Evolutionary conservation across 2,888 invertebrate genomes (phyloP), one percentile per base, ranked within the genome.

Genomic region (Globia sparganii): DNA sequence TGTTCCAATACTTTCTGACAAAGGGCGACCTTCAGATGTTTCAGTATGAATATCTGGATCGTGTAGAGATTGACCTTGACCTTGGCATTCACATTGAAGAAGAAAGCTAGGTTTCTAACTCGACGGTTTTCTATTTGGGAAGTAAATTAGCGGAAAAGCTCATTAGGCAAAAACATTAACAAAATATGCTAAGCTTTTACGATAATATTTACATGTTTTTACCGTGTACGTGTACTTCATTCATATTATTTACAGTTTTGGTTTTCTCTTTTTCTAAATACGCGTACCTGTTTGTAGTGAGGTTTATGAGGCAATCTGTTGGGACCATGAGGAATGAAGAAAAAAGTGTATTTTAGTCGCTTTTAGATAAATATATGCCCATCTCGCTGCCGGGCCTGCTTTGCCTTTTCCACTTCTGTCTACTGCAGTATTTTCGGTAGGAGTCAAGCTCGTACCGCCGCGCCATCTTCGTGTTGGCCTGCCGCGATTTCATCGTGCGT

Each of bases 21-120:
- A 85, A 82, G 85, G 72, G 88, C 86, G 92, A 90, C 95, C 95
- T 95, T 95, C 94, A 93, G 93, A 93, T 92, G 87, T 88, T 78
- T 65, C 83, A 88, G 91, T 88, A 91, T 92, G 93, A 91, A 92
- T 92, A 93, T 93, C 91, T 92, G 91, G 91, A 90, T 89, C 91
- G 87, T 87, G 87, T 88, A 86, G 89, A 86, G 93, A 91, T 91
- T 93, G 93, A 90, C 93, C 92, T 91, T 92, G 92, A 87, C 92
- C 91, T 90, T 94, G 91, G 75, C 86, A 87, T 88, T 88, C 80
- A 86, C 78, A 81, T 67, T 88, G 86, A 77, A 83, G 49, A 37
- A 11, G 58, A 78, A 66, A 72, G 34, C 11, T 40, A 31, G 81
- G 88, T 85, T 92, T 78, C 80, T 37, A 70, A 62, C 28, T 83